Evolutionary conservation across 2,113 vertebrate genomes (phyloP), one percentile per base, ranked within the genome.

Genomic region (Plectropomus leopardus): DNA sequence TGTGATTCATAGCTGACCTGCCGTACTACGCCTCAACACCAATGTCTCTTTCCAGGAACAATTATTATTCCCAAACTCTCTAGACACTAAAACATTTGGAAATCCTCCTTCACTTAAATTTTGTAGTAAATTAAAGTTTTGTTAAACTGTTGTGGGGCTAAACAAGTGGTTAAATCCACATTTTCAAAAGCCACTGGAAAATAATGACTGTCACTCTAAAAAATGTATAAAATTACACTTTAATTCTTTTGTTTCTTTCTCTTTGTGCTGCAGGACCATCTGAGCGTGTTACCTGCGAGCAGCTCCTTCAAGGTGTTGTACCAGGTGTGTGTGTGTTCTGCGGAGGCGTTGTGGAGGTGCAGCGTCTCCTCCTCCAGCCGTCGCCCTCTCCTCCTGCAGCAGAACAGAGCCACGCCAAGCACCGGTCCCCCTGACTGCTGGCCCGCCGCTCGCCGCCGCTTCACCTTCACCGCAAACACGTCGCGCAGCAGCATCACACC

Each of bases 301-400:
- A 89, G 73, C 16, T 92, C 84, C 67, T 76, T 92, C 59, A 94
- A 6, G 3, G 61, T 75, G 84, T 80, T 90, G 81, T 86, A 92
- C 93, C 93, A 94, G 64, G 48, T 54, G 21, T 88, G 66, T 11
- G 90, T 90, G 84, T 92, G 90, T 7, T 92, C 89, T 0, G 84
- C 45, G 0, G 93, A 94, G 65, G 91, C 86, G 1, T 93, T 94
- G 85, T 93, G 86, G 47, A 94, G 90, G 67, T 93, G 91, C 17
- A 93, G 66, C 0, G 76, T 85, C 23, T 91, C 84, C 76, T 84
- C 86, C 68, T 81, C 64, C 60, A 91, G 85, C 44, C 65, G 71
- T 71, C 8, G 68, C 5, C 89, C 90, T 9, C 48, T 86, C 67
- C 89, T 86, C 68, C 50, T 79, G 78, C 88, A 78, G 69, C 48